These are phyloP conservation scores for Carpatolechia fugitivella DNA, from an alignment of 2,888 invertebrate genomes.

Conservation along the genomic window DNA sequence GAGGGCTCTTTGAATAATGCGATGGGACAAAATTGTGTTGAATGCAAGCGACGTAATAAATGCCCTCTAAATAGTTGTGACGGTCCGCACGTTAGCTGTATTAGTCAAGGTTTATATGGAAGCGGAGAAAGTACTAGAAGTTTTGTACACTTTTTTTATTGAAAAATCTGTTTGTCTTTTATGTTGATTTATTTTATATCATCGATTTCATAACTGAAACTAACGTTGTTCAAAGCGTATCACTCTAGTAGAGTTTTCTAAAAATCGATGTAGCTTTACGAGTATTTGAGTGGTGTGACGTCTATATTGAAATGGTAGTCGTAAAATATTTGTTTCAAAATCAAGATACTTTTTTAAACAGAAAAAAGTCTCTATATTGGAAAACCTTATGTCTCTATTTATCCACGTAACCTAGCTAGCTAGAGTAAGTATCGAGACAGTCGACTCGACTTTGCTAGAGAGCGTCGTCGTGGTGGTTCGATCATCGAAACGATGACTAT, in stretches of 20 bases:
- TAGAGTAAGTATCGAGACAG: too few relatives aligned
- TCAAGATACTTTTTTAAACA: too few relatives aligned
- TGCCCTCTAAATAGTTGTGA: constrained; percentile 49
- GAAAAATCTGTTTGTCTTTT: background rate
- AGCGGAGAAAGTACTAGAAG: constrained; percentile 14
- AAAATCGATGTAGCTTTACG: background rate
- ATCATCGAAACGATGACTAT: constrained; percentile 19
- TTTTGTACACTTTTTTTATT: background rate
- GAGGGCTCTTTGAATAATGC: constrained; percentile 55
- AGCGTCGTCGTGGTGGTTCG: constrained; percentile 47
- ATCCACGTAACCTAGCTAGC: too few relatives aligned
- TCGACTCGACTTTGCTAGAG: too few relatives aligned
- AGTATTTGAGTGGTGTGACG: background rate
- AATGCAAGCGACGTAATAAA: constrained; percentile 51
- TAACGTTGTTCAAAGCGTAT: constrained; percentile 20
- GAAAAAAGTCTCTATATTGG: too few relatives aligned
- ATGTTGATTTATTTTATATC: background rate
- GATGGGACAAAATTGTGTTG: constrained; percentile 57
- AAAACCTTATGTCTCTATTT: too few relatives aligned
- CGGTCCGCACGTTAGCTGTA: constrained; percentile 27
- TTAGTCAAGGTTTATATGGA: constrained; percentile 37
- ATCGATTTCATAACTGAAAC: constrained; percentile 3
- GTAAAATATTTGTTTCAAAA: background rate
- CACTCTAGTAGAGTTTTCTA: background rate
- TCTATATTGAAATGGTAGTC: background rate